These are phyloP conservation scores for Hetaerina americana DNA, from an alignment of 1,140 invertebrate species.

Conservation along the genomic window DNA sequence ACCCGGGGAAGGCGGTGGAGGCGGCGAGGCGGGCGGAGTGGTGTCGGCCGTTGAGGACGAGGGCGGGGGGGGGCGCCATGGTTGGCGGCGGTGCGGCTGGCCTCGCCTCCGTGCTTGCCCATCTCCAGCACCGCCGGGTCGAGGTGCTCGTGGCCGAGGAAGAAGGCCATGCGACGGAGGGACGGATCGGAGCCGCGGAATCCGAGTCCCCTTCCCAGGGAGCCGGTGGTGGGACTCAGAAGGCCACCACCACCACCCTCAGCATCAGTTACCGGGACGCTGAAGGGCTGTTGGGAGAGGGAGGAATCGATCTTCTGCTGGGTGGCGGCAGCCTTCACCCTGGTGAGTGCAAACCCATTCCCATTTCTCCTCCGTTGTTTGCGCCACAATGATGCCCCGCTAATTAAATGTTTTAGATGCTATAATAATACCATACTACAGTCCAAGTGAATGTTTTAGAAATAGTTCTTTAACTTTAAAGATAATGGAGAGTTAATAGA, in stretches of 20 bases:
- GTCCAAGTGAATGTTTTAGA: no score
- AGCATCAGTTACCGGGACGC: constrained; percentile 29
- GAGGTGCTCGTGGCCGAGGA: neutral
- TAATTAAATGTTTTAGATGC: no score
- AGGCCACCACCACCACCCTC: constrained; percentile 33
- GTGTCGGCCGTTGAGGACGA: constrained; percentile 36
- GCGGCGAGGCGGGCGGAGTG: constrained; percentile 34
- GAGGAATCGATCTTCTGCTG: constrained; percentile 14
- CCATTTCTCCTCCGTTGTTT: no score
- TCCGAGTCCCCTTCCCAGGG: neutral
- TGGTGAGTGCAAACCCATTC: neutral
- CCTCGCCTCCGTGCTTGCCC: constrained; percentile 26
- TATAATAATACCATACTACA: no score
- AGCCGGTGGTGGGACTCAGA: neutral
- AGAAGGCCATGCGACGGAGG: neutral
- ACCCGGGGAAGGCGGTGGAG: constrained; percentile 13
- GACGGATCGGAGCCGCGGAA: neutral
- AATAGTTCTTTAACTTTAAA: no score
- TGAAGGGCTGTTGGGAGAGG: constrained; percentile 12
- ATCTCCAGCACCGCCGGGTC: constrained; percentile 20
- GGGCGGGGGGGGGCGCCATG: constrained; percentile 29
- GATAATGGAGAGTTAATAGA: no score
- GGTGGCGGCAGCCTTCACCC: neutral
- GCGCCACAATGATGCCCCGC: no score
- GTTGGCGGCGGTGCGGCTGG: constrained; percentile 7